Percentiles rank a stretch among this genome's conserved stretches.
Conservation (phyloP, 2,888 invertebrate species). For the Antheraea assamensis region DNA sequence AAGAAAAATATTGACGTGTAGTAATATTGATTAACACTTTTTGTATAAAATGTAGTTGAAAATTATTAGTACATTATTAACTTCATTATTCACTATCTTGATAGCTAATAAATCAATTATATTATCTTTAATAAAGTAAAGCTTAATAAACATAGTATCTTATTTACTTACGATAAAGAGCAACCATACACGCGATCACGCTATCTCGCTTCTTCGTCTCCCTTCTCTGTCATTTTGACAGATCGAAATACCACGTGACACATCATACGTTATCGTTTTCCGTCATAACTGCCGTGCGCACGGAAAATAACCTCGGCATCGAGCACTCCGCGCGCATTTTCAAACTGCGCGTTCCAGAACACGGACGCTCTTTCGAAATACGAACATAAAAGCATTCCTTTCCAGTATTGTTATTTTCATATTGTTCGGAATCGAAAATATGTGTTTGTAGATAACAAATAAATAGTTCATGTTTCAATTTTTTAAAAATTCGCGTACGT, state of each 20-base stretch:
- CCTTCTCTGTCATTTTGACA: slow-evolving; percentile 71
- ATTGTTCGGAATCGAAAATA: neutral
- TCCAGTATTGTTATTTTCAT: neutral
- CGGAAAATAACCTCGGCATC: slow-evolving; percentile 23
- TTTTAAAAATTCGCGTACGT: slow-evolving; percentile 20
- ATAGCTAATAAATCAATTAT: neutral
- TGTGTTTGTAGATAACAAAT: neutral
- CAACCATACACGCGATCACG: slow-evolving; percentile 33
- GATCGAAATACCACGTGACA: slow-evolving; percentile 64
- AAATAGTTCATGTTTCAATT: slow-evolving; percentile 21
- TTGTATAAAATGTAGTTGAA: neutral
- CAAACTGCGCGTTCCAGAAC: slow-evolving; percentile 25
- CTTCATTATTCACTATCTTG: neutral
- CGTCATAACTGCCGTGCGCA: slow-evolving; percentile 33
- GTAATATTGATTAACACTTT: too few relatives aligned
- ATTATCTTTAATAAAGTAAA: neutral
- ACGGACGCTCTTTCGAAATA: neutral
- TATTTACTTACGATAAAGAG: slow-evolving; percentile 44
- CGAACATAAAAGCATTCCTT: neutral
- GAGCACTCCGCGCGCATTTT: slow-evolving; percentile 31
- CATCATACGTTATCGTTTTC: slow-evolving; percentile 42
- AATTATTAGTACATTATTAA: neutral
- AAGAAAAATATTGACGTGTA: neutral
- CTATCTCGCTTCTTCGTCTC: slow-evolving; percentile 40
- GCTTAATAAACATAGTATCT: slow-evolving; percentile 15